These are phyloP conservation scores for Hephaestus fuliginosus DNA, from an alignment of 2,797 vertebrate species.

Conservation along the genomic window DNA sequence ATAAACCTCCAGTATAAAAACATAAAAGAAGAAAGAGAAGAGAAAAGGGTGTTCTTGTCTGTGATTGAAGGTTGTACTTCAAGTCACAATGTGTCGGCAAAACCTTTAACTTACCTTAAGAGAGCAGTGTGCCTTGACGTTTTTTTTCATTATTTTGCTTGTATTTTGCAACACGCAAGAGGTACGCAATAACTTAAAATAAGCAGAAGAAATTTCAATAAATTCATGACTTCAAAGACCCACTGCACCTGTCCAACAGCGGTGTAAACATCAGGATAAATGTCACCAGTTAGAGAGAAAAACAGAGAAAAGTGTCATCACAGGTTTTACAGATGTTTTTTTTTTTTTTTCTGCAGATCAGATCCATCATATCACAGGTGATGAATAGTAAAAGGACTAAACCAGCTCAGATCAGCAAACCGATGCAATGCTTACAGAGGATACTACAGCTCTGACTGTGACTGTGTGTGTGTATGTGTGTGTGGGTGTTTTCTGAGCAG, in stretches of 20 bases:
- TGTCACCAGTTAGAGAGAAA: not conserved
- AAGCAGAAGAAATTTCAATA: not conserved
- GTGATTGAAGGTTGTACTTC: not conserved
- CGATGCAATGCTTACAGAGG: not conserved
- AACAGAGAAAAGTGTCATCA: not conserved
- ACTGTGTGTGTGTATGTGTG: constrained; percentile 5
- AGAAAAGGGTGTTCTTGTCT: not conserved
- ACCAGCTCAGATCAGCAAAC: constrained; percentile 17
- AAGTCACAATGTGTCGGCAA: not conserved
- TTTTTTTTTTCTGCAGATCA: not conserved
- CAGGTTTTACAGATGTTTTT: not conserved
- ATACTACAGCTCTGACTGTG: not conserved
- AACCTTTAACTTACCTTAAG: no score
- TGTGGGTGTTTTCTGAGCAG: constrained; percentile 23
- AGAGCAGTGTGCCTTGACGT: not conserved
- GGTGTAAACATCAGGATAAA: not conserved
- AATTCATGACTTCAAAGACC: not conserved
- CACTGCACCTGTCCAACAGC: not conserved
- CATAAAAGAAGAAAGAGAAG: not conserved
- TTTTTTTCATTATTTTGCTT: not conserved
- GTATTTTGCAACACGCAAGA: not conserved
- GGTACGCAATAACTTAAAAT: not conserved
- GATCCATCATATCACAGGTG: constrained; percentile 18
- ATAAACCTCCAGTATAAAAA: not conserved
- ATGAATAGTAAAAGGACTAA: constrained; percentile 20